Percentiles rank a stretch among this genome's conserved stretches.
These are phyloP conservation scores for Tadarida brasiliensis DNA, from an alignment of 2,797 vertebrate genomes.

Conservation along the genomic window DNA sequence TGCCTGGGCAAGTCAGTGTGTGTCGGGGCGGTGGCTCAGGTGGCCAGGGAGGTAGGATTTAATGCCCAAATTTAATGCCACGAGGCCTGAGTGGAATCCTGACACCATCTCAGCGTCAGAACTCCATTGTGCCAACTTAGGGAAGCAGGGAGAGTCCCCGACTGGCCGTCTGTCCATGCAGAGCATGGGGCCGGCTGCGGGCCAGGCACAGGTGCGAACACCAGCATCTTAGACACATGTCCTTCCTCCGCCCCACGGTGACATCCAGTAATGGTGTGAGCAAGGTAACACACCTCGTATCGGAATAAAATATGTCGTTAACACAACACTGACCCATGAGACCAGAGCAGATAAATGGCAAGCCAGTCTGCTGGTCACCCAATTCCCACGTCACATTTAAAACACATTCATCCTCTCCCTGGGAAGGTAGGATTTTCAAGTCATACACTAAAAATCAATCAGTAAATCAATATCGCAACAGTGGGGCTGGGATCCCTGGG, in stretches of 20 bases:
- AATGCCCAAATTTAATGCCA: neutral
- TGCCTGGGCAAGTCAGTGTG: neutral
- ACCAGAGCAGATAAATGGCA: neutral
- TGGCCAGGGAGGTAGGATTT: neutral
- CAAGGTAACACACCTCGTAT: neutral
- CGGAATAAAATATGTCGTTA: neutral
- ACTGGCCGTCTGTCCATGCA: neutral
- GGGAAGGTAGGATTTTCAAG: slow-evolving; percentile 48
- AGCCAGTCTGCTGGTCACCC: fast-evolving
- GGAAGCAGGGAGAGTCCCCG: neutral
- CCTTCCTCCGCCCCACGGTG: neutral
- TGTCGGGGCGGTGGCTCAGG: neutral
- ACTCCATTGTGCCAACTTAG: neutral
- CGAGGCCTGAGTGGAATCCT: neutral
- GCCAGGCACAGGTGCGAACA: neutral
- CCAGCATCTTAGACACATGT: fast-evolving
- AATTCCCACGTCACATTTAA: neutral
- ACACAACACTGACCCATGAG: neutral
- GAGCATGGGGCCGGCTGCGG: neutral
- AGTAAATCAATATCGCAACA: neutral
- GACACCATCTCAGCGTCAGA: neutral
- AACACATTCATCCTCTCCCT: neutral
- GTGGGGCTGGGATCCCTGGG: neutral
- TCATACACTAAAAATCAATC: neutral
- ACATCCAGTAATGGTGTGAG: neutral